Conservation (phyloP, 2,888 invertebrate genomes). For the Leucozona laternaria region DNA sequence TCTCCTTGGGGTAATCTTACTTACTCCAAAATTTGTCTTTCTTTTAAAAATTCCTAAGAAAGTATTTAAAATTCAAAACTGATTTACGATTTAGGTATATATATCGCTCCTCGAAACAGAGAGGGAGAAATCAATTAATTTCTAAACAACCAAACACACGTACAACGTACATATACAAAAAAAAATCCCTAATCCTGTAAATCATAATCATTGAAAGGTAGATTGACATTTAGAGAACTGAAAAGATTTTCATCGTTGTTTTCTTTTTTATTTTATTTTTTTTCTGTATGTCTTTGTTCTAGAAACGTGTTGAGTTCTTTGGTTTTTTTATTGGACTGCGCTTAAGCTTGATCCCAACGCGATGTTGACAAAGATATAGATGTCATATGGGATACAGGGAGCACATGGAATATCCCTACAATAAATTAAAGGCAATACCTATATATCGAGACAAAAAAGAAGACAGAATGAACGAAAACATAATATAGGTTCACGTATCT, state of each 20-base stretch:
- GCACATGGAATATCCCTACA: conserved; percentile 47
- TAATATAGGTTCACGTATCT: conserved; percentile 26
- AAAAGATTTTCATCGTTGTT: conserved; percentile 56
- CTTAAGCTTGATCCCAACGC: conserved; percentile 71
- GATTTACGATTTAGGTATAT: conserved; percentile 54
- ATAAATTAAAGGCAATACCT: conserved; percentile 69
- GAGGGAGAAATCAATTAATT: conserved; percentile 62
- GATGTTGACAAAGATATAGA: conserved; percentile 72
- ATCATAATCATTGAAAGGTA: conserved; percentile 69
- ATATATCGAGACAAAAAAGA: neutral
- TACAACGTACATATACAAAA: conserved; percentile 19
- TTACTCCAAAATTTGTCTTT: neutral
- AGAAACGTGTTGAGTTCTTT: conserved; percentile 33
- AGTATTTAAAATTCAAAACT: conserved; percentile 36
- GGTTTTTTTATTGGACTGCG: conserved; percentile 41
- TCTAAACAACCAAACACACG: neutral
- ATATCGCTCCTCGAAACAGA: neutral
- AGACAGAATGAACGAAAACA: conserved; percentile 13
- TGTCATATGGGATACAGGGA: conserved; percentile 49
- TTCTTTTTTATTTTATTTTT: conserved; percentile 4
- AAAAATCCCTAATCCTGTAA: conserved; percentile 74
- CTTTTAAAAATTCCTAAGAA: conserved; percentile 24
- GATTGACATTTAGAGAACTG: conserved; percentile 55
- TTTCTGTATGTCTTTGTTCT: conserved; percentile 11
- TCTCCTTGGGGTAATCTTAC: conserved; percentile 55